Evolutionary conservation across 2,888 invertebrate genomes (phyloP), one percentile per base, ranked within the genome.

Genomic region (Drosophila histrio): DNA sequence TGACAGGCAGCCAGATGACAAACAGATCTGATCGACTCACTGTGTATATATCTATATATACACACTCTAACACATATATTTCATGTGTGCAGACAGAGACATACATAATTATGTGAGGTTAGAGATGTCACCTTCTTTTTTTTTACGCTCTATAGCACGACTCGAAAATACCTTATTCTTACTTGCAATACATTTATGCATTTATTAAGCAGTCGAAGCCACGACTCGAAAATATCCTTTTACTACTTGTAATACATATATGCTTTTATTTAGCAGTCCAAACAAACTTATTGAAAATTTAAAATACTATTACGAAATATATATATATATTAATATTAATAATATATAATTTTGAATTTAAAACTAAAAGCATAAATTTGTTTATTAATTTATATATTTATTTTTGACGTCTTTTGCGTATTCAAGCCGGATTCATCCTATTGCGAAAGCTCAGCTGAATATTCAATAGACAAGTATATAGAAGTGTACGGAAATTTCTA

Each of bases 91-190:
- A 36, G 9, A 9, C 22, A 15, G 15, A 26, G 17, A 15, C 21
- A 30, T 4, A 30, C 15, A 39, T 3, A 19, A 30, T 15, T 53
- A 15, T 30, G 53, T 53, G 53, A 30, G 53, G 53, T 53, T 39
- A 41, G 53, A 53, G 11, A 39, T 53, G 53, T 53, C 53, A 53
- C 53, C 53, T 53, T 39, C 38, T 17, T 9, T 11, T 13, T 13
- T 21, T 21, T 41, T 3, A 41, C 3, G 4, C 13, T 13, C 4
- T 8, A 3, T 2, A 19, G 21, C 6, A 30, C 5, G 50, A 22
- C 53, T 22, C 2, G 19, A 30, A 15, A 4, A 11, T 53, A 53
- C 53, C 30, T n/a, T n/a, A n/a, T n/a, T n/a, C n/a, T n/a, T n/a
- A n/a, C n/a, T n/a, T n/a, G n/a, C n/a, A n/a, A n/a, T n/a, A n/a